phyloP scores from a whole-genome alignment of 1,140 invertebrate species.

The Cecropterus lyciades region DNA sequence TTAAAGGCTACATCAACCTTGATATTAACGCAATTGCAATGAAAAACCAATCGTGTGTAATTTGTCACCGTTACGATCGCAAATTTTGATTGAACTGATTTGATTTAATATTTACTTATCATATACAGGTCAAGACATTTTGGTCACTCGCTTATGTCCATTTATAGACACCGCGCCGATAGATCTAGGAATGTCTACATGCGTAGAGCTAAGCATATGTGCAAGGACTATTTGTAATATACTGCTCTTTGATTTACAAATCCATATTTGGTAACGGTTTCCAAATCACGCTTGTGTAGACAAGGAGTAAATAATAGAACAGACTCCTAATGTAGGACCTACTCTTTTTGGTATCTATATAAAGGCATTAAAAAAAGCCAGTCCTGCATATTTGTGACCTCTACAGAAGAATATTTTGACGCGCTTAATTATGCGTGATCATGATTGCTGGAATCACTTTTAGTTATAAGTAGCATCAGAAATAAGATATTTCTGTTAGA shows the following conservation, averaged over 20 bases:
- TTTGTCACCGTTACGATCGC: slow-evolving; percentile 27
- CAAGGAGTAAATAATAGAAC: background rate
- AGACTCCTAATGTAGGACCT: too few relatives aligned
- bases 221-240: slow-evolving; percentile 10
- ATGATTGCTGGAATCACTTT: too few relatives aligned
- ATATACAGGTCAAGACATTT: slow-evolving; percentile 22
- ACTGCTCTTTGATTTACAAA: background rate
- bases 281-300: background rate
- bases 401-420: too few relatives aligned
- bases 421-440: too few relatives aligned
- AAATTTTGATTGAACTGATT: slow-evolving; percentile 32
- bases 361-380: too few relatives aligned
- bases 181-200: slow-evolving; percentile 5
- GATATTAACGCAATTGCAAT: slow-evolving; percentile 15
- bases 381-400: too few relatives aligned
- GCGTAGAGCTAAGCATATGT: slow-evolving; percentile 13
- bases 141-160: slow-evolving; percentile 11
- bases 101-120: slow-evolving; percentile 16
- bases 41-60: slow-evolving; percentile 24
- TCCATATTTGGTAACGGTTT: slow-evolving; percentile 1
- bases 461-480: too few relatives aligned
- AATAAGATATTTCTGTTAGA: too few relatives aligned
- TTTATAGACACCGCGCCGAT: slow-evolving; percentile 3
- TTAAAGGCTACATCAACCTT: slow-evolving; percentile 30
- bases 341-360: too few relatives aligned